Base-by-base conservation (phyloP, 1,140 invertebrate genomes). In the Bombus pascuorum region DNA sequence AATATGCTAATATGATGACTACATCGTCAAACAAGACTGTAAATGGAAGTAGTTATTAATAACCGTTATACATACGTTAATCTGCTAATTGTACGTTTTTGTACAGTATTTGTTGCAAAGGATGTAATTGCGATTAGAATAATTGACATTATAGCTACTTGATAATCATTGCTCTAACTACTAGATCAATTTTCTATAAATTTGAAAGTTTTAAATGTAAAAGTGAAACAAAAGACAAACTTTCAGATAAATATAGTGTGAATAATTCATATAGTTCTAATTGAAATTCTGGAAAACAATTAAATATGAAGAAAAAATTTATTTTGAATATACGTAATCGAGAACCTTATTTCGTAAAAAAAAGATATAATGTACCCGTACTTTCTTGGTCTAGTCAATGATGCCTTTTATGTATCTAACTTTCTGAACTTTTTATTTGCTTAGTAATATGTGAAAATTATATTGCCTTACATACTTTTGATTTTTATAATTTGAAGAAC, bases 91-190 rank as follows among this genome's bases (percentile, higher is more conserved):
- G 87, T 91, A 91, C 85, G 57, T 86, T 83, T 86, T 91, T 93
- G 76, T 93, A 94, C 92, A 93, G 92, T 94, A 94, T 93, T 94
- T 94, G 92, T 93, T 93, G 91, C 91, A 90, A 90, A 88, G 92
- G 89, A 91, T 91, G 82, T 91, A 91, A 90, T 87, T 86, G 76
- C 80, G 84, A 92, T 89, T 88, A 85, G 90, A 84, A 86, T 81
- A 86, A 91, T 90, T 81, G 66, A 79, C 32, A 85, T 82, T 71
- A 78, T 79, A 90, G 76, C 32, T 88, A 89, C 39, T 32, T 86
- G 75, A 86, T 91, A 81, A 82, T 88, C 83, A 86, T 87, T 87
- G 83, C 86, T 88, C 83, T 91, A 85, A 70, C 80, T 65, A 39
- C 81, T 89, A 90, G 65, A 90, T 81, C 39, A 83, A 85, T 86